A percentile compares a stretch with the other conserved stretches of the same genome.
phyloP scores from a whole-genome alignment of 30 jellyfish, hydroid and myxozoan genomes.

The Calvadosia cruxmelitensis region DNA sequence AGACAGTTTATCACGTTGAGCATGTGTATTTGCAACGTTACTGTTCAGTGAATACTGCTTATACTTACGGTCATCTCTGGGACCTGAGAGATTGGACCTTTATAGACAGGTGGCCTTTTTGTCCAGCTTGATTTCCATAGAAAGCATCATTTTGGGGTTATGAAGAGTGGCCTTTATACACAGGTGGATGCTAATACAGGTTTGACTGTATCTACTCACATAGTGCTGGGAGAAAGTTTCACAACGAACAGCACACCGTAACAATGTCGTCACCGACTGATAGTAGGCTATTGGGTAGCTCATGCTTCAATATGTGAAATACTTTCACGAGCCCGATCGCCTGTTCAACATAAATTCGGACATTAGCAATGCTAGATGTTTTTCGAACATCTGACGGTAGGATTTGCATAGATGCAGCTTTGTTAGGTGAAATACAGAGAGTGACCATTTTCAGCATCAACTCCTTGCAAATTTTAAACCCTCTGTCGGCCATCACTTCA shows the following conservation, averaged over 20 bases:
- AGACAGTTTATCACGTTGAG: too few relatives aligned
- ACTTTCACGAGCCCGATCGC: slow-evolving; percentile 1
- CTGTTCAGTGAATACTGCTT: too few relatives aligned
- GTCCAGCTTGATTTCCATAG: too few relatives aligned
- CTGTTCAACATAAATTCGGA: slow-evolving; percentile 9
- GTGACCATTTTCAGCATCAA: slow-evolving; percentile 32
- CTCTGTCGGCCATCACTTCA: slow-evolving; percentile 45
- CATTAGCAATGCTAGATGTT: slow-evolving; percentile 38
- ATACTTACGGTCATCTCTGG: too few relatives aligned
- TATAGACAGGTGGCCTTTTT: too few relatives aligned
- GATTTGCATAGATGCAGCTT: slow-evolving; percentile 39
- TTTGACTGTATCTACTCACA: too few relatives aligned
- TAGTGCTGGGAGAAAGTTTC: not conserved
- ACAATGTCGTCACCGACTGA: slow-evolving; percentile 8
- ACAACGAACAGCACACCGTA: not conserved
- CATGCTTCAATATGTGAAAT: not conserved
- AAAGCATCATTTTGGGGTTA: too few relatives aligned
- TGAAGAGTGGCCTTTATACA: too few relatives aligned
- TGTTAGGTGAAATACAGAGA: slow-evolving; percentile 40
- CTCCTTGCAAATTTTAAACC: slow-evolving; percentile 35
- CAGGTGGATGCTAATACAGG: too few relatives aligned
- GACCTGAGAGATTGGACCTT: too few relatives aligned
- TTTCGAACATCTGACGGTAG: slow-evolving; percentile 7
- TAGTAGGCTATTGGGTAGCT: not conserved
- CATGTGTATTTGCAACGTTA: too few relatives aligned